Base-by-base conservation (phyloP, 2,797 vertebrate genomes). In the Xiphorhynchus erythropygius region DNA sequence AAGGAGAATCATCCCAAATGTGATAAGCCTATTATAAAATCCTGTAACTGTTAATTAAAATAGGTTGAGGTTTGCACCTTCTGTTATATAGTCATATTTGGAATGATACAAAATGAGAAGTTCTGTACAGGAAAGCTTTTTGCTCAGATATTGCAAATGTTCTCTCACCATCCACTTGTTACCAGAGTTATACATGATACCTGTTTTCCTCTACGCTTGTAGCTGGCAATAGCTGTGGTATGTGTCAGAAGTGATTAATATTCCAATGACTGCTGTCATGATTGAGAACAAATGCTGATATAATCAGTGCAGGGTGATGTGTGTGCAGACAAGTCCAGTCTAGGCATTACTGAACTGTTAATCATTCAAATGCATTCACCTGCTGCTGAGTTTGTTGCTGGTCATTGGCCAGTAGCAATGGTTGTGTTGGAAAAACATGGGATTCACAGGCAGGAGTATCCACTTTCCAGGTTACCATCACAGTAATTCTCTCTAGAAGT, bases 1-100 rank as follows among this genome's bases (percentile, higher is more conserved):
- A 93, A 77, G 42, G 27, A 39, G 46, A 75, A 35, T 57, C 23
- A 50, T 87, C 71, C 52, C 76, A 83, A 85, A 69, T 71, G 35
- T 41, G 35, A 25, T 64, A 59, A 5, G 1, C 41, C 33, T 33
- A 46, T 50, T 77, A 69, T 49, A 92, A 93, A 91, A 27, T 27
- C 15, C 42, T 80, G 39, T 70, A 92, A 53, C 78, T 85, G 80
- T 89, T 87, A 89, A 91, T 91, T 87, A 49, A 89, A 94, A 60
- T 30, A 52, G 82, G 74, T 49, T 74, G 71, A 71, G 13, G 30
- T 71, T 88, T 93, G 49, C 41, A 81, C 79, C 53, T 91, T 92
- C 87, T 94, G 89, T 96, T 95, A 77, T 22, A 44, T 5, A 84
- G 56, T 44, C 10, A 30, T 75, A 64, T 89, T 92, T 84, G 62